Base-by-base conservation (phyloP, 37 sponge, comb jelly and placozoan genomes). In the Beroe forskalii region DNA sequence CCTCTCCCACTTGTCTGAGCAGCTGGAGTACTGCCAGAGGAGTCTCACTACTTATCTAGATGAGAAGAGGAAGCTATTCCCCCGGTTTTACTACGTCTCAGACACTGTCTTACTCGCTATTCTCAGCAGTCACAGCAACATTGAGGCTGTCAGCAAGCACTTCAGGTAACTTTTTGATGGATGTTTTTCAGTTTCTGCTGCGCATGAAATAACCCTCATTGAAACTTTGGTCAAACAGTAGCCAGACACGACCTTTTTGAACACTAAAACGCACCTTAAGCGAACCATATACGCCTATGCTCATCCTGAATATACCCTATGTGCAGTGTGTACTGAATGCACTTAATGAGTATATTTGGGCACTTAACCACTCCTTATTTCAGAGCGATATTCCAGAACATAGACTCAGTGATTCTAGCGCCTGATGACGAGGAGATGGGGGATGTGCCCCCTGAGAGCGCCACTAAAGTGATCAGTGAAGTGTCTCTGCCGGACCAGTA, bases 11-110 rank as follows among this genome's bases (percentile, higher is more conserved):
- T 89, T 96, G 0, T 44, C 60, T 27, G 66, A 92, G 37, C 93
- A 92, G 31, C 75, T 96, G 44, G 97, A 96, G 60, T 89, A 62
- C 19, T 96, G 95, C 67, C 94, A 94, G 91, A 92, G 91, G 42
- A 94, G 94, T 2, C 91, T 96, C 41, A 67, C 92, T 6, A 22
- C 90, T 1, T 96, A 96, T 63, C 91, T 96, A 36, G 67, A 36
- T 39, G 90, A 90, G 14, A 96, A 95, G 76, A 83, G 95, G 90
- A 60, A 94, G 92, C 94, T 96, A 1, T 96, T 96, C 90, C 94
- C 94, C 23, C 44, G 94, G 43, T 92, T 94, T 61, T 93, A 90
- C 90, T 94, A 89, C 61, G 91, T 94, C 22, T 90, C 96, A 9
- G 94, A 94, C 62, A 89, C 93, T 31, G 90, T 91, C 19, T 83